Conservation (phyloP, 2,888 invertebrate species). For the Sepiola atlantica region DNA sequence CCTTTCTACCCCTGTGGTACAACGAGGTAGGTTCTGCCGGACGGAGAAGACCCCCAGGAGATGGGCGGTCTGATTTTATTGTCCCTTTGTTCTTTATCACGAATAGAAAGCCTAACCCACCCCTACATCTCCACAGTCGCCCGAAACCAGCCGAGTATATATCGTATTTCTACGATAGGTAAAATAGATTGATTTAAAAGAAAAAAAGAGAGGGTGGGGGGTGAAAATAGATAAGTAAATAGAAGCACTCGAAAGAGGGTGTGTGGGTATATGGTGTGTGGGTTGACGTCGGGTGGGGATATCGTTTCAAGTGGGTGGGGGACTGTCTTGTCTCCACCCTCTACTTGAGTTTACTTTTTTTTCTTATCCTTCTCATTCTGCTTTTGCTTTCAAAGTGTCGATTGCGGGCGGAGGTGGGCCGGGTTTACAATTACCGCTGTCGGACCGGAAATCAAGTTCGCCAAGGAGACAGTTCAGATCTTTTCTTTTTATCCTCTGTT, state of each 20-base stretch:
- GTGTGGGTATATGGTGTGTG: not conserved
- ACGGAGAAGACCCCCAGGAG: too few species aligned
- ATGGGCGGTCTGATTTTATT: too few species aligned
- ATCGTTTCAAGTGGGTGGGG: not conserved
- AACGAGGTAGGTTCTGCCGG: too few species aligned
- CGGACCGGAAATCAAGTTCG: slow-evolving; percentile 21
- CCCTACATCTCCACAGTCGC: too few species aligned
- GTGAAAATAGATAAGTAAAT: not conserved
- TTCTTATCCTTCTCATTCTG: not conserved
- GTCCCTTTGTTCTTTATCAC: too few species aligned
- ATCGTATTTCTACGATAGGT: too few species aligned
- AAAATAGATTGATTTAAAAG: not conserved
- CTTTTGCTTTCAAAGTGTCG: not conserved
- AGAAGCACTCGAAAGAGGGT: not conserved
- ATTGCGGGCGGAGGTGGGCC: not conserved
- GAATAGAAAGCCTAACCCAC: too few species aligned
- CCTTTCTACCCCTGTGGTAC: too few species aligned
- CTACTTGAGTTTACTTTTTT: not conserved
- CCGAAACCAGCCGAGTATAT: too few species aligned
- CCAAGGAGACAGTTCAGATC: not conserved
- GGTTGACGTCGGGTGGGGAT: not conserved
- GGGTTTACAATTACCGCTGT: not conserved
- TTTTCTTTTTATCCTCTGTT: not conserved
- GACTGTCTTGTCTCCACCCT: slow-evolving; percentile 21
- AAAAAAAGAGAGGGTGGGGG: not conserved